phyloP scores from a whole-genome alignment of 1,140 invertebrate genomes.

The Anastrepha ludens region DNA sequence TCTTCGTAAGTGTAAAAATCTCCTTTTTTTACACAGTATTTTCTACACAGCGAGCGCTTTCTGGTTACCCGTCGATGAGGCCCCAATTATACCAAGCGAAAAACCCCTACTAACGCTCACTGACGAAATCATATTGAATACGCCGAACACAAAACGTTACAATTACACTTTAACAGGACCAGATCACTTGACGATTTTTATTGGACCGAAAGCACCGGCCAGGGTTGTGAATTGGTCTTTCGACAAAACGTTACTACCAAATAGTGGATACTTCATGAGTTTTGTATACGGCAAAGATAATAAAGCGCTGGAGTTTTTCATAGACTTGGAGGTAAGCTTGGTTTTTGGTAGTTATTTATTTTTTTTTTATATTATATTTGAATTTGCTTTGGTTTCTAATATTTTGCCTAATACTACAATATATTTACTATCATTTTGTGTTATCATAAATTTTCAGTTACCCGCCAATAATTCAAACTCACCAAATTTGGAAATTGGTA shows the following conservation, averaged over 20 bases:
- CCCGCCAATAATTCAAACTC: slow-evolving; percentile 63
- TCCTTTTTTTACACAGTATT: background rate
- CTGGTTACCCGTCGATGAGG: slow-evolving; percentile 65
- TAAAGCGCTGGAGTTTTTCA: slow-evolving; percentile 78
- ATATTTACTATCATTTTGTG: too few species aligned
- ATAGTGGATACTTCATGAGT: slow-evolving; percentile 80
- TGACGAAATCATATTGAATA: background rate
- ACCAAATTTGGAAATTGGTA: slow-evolving; percentile 67
- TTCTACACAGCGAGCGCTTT: slow-evolving; percentile 62
- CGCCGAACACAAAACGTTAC: slow-evolving; percentile 58
- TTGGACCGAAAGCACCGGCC: slow-evolving; percentile 79
- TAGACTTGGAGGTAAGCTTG: slow-evolving; percentile 78
- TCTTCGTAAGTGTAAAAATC: background rate
- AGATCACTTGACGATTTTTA: slow-evolving; percentile 82
- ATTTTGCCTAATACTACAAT: too few species aligned
- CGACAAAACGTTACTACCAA: slow-evolving; percentile 73
- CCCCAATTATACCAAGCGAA: slow-evolving; percentile 58
- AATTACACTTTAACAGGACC: slow-evolving; percentile 77
- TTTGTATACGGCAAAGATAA: slow-evolving; percentile 80
- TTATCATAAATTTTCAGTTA: background rate
- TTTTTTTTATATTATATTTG: background rate
- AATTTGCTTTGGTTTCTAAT: too few species aligned
- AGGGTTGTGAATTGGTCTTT: slow-evolving; percentile 80
- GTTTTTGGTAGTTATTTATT: background rate
- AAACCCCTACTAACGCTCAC: slow-evolving; percentile 15